Base-by-base conservation (phyloP, 2,797 vertebrate genomes). In the Agapornis canus region DNA sequence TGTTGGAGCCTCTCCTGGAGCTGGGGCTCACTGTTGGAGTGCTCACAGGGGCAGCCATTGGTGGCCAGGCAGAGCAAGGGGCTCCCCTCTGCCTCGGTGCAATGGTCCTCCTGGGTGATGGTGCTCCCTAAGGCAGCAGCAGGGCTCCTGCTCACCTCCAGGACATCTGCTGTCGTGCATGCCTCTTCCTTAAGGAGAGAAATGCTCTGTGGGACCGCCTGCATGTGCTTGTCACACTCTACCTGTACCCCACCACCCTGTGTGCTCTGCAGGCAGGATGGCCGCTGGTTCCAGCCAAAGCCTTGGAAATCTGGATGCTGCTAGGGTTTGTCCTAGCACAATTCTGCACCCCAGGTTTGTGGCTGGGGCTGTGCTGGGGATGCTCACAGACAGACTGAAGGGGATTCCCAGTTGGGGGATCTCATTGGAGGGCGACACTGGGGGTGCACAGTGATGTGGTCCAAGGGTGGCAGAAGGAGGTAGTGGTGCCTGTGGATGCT, bases 1-100 rank as follows among this genome's bases (percentile, higher is more conserved):
- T 97, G 96, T 66, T 96, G 94, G 47, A 97, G 96, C 81, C 96
- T 97, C 77, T 98, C 97, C 60, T 95, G 97, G 76, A 96, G 94
- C 60, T 86, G 95, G 0, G 82, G 77, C 68, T 97, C 97, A 4
- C 92, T 6, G 18, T 90, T 2, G 26, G 96, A 8, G 12, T 69
- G 92, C 37, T 95, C 72, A 2, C 52, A 60, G 75, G 92, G 31
- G 25, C 66, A 86, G 51, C 90, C 31, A 0, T 61, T 83, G 15
- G 86, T n/a, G 66, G 72, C n/a, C 29, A 51, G 40, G 88, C 78
- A 26, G 29, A 51, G 95, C 0, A 88, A 92, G 37, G 69, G 95
- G 70, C 2, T 90, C n/a, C 22, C 96, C 72, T 94, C 95, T 0
- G 10, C 71, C 43, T 68, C 68, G 19, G 70, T 82, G 66, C 94